Base-by-base conservation (phyloP, 1,140 invertebrate genomes). In the Temnothorax longispinosus region DNA sequence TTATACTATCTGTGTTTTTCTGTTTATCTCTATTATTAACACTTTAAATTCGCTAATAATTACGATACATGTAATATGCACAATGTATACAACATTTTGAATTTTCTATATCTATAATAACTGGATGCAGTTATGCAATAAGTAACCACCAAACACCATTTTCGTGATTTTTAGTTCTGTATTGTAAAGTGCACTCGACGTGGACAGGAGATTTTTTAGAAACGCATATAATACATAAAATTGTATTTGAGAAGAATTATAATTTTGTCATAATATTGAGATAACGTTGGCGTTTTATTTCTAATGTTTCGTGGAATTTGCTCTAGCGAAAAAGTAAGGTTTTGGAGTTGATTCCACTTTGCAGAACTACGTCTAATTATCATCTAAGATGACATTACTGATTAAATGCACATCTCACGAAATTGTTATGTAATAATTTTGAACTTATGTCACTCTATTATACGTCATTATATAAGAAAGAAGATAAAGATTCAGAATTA, bases 381-480 rank as follows among this genome's bases (percentile, higher is more conserved):
- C 21, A 50, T 35, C 1, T 32, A 72, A 27, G n/a, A 52, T 44
- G n/a, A 67, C 71, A 38, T 54, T n/a, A 38, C 4, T 35, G 2
- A 71, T 47, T 50, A 10, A 54, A 5, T 38, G 3, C 21, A 27
- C 8, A 13, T 38, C 10, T 54, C 11, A 74, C 1, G n/a, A 75
- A 74, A n/a, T 74, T 74, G 5, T 2, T 74, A 54, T 0, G 0
- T 54, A 69, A 74, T 74, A 35, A n/a, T 74, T 69, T 27, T 44
- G 13, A 69, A 71, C 27, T 50, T 32, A 18, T 35, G 38, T 27
- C 27, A 27, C 27, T 27, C 27, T 27, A n/a, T n/a, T n/a, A n/a
- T n/a, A 11, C n/a, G 11, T 38, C 35, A n/a, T 38, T 41, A n/a
- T 10, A 52, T 72, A 38, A 35, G 0, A 54, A 35, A 74, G 11